Percentiles rank a stretch among this genome's conserved stretches.
Conservation (phyloP, 2,888 invertebrate species). For the Acutogordius australiensis region DNA sequence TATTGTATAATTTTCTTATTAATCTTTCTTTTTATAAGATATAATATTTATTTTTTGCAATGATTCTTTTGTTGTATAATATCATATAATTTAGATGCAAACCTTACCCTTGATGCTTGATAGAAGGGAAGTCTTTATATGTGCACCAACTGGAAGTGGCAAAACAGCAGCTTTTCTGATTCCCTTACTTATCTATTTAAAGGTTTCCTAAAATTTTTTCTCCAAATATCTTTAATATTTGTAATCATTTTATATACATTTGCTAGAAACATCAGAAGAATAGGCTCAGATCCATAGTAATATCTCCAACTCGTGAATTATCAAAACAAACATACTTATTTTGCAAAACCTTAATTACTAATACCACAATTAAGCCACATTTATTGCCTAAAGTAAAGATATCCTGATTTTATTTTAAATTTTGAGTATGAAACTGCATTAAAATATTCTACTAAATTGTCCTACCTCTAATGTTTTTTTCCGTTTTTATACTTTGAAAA, state of each 20-base stretch:
- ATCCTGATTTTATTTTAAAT: not conserved
- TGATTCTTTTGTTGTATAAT: not conserved
- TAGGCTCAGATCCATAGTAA: conserved; percentile 53
- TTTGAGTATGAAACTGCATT: too few species aligned
- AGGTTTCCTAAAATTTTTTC: too few species aligned
- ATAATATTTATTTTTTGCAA: not conserved
- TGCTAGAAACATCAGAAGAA: conserved; percentile 32
- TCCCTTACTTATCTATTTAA: conserved; percentile 49
- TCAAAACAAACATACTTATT: conserved; percentile 50
- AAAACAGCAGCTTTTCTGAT: conserved; percentile 78
- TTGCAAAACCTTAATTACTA: conserved; percentile 12
- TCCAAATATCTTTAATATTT: too few species aligned
- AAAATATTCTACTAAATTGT: too few species aligned
- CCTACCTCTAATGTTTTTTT: too few species aligned
- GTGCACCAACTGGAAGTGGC: conserved; percentile 87
- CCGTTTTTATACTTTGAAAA: too few species aligned
- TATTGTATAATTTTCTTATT: not conserved
- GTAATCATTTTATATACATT: too few species aligned
- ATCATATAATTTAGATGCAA: conserved; percentile 50
- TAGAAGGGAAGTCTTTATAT: conserved; percentile 50
- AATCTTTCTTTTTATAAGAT: not conserved
- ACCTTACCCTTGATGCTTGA: conserved; percentile 57
- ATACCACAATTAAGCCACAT: not conserved
- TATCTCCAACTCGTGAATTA: conserved; percentile 71
- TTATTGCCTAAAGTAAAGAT: not conserved